Evolutionary conservation across 1,140 invertebrate species (phyloP).

Genomic region (Drosophila dunni): DNA sequence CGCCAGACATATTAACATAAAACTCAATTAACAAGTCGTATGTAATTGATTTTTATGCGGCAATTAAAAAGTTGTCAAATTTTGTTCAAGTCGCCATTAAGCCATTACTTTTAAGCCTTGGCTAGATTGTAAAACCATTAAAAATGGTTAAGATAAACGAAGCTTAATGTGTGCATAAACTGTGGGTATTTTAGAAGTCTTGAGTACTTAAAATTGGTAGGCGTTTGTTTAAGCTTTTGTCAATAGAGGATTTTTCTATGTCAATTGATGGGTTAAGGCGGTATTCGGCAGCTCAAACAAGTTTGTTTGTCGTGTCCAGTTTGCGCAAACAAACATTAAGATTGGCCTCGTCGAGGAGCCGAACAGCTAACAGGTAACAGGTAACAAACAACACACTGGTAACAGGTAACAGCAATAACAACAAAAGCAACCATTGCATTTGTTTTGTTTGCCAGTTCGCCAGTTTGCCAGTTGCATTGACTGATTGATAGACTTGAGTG

Average conservation of each 20-base stretch:
- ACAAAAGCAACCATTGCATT: slow-evolving; percentile 57
- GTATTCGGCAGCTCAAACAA: slow-evolving; percentile 38
- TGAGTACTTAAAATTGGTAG: background rate
- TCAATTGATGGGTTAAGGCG: slow-evolving; percentile 37
- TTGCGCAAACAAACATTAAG: slow-evolving; percentile 48
- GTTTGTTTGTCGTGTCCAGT: slow-evolving; percentile 43
- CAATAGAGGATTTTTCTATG: slow-evolving; percentile 33
- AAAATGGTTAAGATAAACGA: too few relatives aligned
- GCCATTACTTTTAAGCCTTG: too few relatives aligned
- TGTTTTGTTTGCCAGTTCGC: slow-evolving; percentile 68
- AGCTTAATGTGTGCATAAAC: too few relatives aligned
- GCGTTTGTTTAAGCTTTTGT: slow-evolving; percentile 10
- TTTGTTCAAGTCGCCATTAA: too few relatives aligned
- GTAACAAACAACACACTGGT: too few relatives aligned
- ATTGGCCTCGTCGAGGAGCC: slow-evolving; percentile 21
- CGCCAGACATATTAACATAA: background rate
- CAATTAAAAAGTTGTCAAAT: too few relatives aligned
- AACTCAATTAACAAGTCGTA: background rate
- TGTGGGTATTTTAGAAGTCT: background rate
- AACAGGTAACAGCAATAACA: slow-evolving; percentile 38
- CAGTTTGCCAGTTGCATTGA: slow-evolving; percentile 67
- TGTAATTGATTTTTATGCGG: background rate
- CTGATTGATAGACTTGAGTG: slow-evolving; percentile 73
- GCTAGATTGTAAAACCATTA: too few relatives aligned
- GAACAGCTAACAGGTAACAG: slow-evolving; percentile 26